phyloP scores from a whole-genome alignment of 2,113 vertebrate species.

The Trichomycterus rosablanca region DNA sequence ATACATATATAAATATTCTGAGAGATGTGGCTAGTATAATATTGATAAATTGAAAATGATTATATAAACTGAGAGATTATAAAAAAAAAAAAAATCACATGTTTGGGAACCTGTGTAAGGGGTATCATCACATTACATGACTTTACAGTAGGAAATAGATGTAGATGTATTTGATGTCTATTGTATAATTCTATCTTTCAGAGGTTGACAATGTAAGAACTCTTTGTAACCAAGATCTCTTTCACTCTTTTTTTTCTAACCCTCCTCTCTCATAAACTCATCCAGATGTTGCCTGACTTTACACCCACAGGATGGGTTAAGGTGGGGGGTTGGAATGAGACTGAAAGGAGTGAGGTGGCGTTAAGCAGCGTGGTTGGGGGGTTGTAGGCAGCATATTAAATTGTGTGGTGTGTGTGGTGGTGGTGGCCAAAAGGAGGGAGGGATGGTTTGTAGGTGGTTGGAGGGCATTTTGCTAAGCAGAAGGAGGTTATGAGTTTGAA shows the following conservation, averaged over 20 bases:
- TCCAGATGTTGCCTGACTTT: constrained; percentile 73
- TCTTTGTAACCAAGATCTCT: neutral
- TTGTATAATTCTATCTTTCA: no score
- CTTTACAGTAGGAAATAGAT: no score
- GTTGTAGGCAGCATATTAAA: constrained; percentile 42
- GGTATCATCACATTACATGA: no score
- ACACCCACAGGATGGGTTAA: constrained; percentile 58
- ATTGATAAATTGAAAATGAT: no score
- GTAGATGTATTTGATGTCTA: no score
- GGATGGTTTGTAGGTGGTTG: constrained; percentile 19
- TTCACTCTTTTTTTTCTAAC: no score
- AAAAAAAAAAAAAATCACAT: no score
- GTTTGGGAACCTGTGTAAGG: no score
- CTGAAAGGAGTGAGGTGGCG: constrained; percentile 17
- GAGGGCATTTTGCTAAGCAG: constrained; percentile 21
- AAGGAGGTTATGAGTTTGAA: constrained; percentile 16
- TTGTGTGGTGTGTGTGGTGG: constrained; percentile 36
- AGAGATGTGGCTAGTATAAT: no score
- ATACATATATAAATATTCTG: no score
- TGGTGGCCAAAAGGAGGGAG: neutral
- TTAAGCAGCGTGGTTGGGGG: constrained; percentile 38
- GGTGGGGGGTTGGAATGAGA: constrained; percentile 43
- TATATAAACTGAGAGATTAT: no score
- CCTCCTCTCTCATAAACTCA: constrained; percentile 66
- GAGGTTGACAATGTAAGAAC: neutral